Conservation (phyloP, 2,888 invertebrate species). For the Brenthis hecate region DNA sequence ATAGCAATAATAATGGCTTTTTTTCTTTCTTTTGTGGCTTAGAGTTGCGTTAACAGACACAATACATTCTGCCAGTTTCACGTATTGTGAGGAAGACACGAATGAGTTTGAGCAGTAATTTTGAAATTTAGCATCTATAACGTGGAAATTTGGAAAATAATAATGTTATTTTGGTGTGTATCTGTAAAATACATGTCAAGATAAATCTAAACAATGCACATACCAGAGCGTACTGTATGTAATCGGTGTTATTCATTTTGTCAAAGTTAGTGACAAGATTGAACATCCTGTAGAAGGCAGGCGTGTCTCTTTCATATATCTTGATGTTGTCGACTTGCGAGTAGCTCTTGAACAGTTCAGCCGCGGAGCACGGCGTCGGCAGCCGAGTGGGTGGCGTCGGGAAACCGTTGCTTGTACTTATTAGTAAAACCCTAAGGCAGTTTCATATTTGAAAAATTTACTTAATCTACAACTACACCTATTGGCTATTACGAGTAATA, state of each 20-base stretch:
- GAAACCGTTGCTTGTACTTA: conserved; percentile 64
- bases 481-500: no score
- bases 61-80: no score
- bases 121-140: no score
- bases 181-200: neutral
- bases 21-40: no score
- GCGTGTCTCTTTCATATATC: conserved; percentile 64
- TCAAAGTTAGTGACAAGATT: conserved; percentile 88
- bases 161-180: no score
- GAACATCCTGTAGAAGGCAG: conserved; percentile 85
- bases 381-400: conserved; percentile 52
- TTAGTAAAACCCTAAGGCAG: conserved; percentile 81
- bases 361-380: conserved; percentile 49
- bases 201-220: conserved; percentile 48
- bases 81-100: no score
- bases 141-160: no score
- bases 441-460: neutral
- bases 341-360: conserved; percentile 61
- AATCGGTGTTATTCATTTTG: conserved; percentile 84
- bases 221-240: conserved; percentile 87
- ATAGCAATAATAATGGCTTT: no score
- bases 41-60: no score
- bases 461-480: neutral
- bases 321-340: conserved; percentile 58
- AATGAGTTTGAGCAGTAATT: no score